These are phyloP conservation scores for Regulus satrapa DNA, from an alignment of 2,113 vertebrate genomes.

Conservation along the genomic window DNA sequence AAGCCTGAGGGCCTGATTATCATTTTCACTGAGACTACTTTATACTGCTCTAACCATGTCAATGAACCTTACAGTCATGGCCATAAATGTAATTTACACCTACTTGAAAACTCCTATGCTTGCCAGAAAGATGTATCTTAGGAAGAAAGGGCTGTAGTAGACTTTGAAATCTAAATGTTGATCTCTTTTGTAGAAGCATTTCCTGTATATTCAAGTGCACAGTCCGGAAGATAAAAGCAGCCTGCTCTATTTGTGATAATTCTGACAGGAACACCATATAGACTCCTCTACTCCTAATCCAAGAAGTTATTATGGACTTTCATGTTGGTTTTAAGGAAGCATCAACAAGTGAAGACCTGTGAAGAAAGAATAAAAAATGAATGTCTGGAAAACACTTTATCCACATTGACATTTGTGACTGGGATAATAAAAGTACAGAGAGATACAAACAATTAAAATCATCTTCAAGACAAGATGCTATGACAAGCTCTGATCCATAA, in stretches of 20 bases:
- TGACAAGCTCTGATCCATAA: not conserved
- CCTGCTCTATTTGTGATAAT: not conserved
- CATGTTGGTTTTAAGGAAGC: not conserved
- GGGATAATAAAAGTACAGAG: not conserved
- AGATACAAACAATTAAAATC: not conserved
- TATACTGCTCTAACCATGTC: slow-evolving; percentile 48
- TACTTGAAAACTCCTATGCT: slow-evolving; percentile 6
- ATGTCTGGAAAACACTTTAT: not conserved
- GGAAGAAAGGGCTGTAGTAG: not conserved
- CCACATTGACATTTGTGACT: accelerated
- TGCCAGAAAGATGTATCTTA: slow-evolving; percentile 21
- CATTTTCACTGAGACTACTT: slow-evolving; percentile 48
- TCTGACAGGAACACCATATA: not conserved
- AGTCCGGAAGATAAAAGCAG: not conserved
- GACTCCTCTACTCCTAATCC: not conserved
- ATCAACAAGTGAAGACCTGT: not conserved
- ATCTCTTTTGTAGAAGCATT: not conserved
- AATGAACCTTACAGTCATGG: slow-evolving; percentile 51
- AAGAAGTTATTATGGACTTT: not conserved
- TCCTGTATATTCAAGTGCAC: not conserved
- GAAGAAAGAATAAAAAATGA: not conserved
- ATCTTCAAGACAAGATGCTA: not conserved
- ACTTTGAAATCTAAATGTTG: slow-evolving; percentile 15
- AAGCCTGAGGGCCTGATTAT: slow-evolving; percentile 54
- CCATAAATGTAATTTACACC: slow-evolving; percentile 53